These are phyloP conservation scores for Nasonia giraulti DNA, from an alignment of 1,140 invertebrate species.

Conservation along the genomic window DNA sequence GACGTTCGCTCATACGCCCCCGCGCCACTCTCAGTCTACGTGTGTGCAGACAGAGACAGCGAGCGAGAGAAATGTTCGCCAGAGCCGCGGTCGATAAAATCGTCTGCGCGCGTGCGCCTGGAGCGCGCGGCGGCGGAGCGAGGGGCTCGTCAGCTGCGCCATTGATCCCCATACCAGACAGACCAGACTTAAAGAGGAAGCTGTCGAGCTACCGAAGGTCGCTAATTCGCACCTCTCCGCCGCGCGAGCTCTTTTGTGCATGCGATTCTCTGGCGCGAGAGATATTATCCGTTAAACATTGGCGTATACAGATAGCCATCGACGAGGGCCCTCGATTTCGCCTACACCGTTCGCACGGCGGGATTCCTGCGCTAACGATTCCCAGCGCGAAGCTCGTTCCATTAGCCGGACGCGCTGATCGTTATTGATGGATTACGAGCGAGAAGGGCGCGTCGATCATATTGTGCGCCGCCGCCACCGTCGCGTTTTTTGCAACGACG, in stretches of 20 bases:
- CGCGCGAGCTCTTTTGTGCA: background rate
- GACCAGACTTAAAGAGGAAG: constrained; percentile 68
- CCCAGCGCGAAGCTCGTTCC: background rate
- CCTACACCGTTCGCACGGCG: background rate
- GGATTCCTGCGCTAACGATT: constrained; percentile 30
- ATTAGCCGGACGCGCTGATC: constrained; percentile 22
- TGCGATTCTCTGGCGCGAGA: background rate
- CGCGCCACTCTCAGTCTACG: background rate
- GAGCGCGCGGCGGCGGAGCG: background rate
- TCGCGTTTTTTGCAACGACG: background rate
- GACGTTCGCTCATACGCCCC: constrained; percentile 41
- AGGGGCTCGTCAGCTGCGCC: constrained; percentile 70
- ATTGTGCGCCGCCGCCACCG: background rate
- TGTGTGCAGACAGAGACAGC: background rate
- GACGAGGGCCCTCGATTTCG: background rate
- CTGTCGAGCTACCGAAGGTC: constrained; percentile 56
- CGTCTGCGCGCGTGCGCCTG: constrained; percentile 45
- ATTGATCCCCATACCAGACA: constrained; percentile 52
- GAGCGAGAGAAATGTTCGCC: background rate
- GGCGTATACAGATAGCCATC: background rate
- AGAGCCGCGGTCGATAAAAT: constrained; percentile 44
- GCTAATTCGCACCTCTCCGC: constrained; percentile 33
- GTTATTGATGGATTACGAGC: constrained; percentile 37
- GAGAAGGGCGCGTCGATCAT: background rate
- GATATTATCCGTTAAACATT: too few relatives aligned